Evolutionary conservation across 2,888 invertebrate genomes (phyloP).

Genomic region (Heterodera filipjevi): DNA sequence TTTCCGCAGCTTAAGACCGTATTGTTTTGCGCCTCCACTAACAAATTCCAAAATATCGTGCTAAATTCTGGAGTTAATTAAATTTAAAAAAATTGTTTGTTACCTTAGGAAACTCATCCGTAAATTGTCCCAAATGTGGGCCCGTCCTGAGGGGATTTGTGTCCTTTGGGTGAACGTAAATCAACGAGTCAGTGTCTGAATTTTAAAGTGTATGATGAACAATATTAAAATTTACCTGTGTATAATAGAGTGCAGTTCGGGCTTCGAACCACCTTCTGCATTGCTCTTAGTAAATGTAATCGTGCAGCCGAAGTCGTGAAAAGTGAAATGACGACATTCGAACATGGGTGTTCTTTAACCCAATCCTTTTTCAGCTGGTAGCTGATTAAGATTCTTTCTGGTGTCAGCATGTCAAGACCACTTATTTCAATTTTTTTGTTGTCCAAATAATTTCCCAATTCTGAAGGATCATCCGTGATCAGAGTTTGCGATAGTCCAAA

Average conservation of each 20-base stretch:
- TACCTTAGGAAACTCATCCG: slow-evolving; percentile 23
- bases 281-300: slow-evolving; percentile 14
- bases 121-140: not conserved
- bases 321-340: slow-evolving; percentile 14
- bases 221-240: not conserved
- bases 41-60: slow-evolving; percentile 10
- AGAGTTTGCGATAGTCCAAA: not conserved
- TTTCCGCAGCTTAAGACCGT: not conserved
- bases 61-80: not conserved
- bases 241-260: slow-evolving; percentile 5
- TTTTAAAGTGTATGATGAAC: not conserved
- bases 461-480: not conserved
- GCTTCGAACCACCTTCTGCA: slow-evolving; percentile 8
- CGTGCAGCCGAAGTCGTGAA: slow-evolving; percentile 18
- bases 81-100: not conserved
- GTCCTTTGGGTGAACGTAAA: not conserved
- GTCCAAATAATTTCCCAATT: not conserved
- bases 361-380: slow-evolving; percentile 15
- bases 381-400: not conserved
- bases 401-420: slow-evolving; percentile 7
- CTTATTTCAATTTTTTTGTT: slow-evolving; percentile 16
- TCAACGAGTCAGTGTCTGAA: slow-evolving; percentile 19
- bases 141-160: not conserved
- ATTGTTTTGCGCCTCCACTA: slow-evolving; percentile 4
- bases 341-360: slow-evolving; percentile 14